phyloP scores from a whole-genome alignment of 2,797 vertebrate species.

The Loriculus beryllinus region DNA sequence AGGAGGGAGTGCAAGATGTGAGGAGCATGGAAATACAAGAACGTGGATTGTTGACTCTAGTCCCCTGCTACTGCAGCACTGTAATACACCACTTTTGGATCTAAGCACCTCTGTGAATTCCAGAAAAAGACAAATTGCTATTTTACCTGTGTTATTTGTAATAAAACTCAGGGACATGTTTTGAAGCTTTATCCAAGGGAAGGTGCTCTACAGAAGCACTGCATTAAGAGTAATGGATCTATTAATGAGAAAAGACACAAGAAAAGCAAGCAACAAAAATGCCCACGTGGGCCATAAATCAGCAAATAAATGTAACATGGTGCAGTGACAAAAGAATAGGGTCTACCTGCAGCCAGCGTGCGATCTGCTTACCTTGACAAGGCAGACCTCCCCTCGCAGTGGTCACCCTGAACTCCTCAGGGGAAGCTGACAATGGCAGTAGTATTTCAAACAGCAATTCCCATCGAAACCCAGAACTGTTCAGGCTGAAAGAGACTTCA shows the following conservation, averaged over 20 bases:
- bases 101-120: background rate
- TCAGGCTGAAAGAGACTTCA: background rate
- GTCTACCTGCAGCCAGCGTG: background rate
- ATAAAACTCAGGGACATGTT: background rate
- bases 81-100: background rate
- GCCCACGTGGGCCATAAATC: background rate
- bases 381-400: background rate
- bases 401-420: background rate
- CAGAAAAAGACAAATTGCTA: background rate
- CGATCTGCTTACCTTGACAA: background rate
- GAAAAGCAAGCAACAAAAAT: background rate
- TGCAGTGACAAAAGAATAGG: background rate
- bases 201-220: background rate
- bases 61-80: background rate
- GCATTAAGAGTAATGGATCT: background rate
- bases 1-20: background rate
- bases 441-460: background rate
- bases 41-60: background rate
- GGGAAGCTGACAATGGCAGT: background rate
- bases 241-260: background rate
- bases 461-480: accelerated
- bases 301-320: background rate
- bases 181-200: background rate
- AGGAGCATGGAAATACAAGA: background rate
- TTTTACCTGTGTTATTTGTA: background rate